phyloP scores from a whole-genome alignment of 2,888 invertebrate species.

The Drosophila anceps region DNA sequence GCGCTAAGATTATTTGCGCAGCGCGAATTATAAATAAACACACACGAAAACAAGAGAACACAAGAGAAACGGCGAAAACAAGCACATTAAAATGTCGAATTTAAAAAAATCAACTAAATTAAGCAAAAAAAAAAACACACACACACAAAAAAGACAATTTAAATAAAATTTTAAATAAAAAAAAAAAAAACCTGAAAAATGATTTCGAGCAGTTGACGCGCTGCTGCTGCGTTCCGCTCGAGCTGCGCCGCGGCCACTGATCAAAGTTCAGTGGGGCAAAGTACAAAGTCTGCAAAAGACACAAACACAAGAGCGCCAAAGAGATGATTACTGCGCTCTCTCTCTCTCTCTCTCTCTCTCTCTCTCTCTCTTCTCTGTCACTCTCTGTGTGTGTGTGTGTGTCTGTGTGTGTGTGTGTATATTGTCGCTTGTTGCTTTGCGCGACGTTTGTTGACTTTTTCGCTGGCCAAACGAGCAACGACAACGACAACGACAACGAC shows the following conservation, averaged over 20 bases:
- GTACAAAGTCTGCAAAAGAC: slow-evolving; percentile 80
- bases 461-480: slow-evolving; percentile 12
- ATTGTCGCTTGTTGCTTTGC: slow-evolving; percentile 19
- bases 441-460: slow-evolving; percentile 51
- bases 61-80: slow-evolving; percentile 15
- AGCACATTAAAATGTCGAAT: slow-evolving; percentile 45
- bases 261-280: slow-evolving; percentile 82
- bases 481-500: neutral
- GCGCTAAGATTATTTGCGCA: slow-evolving; percentile 49
- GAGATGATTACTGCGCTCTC: slow-evolving; percentile 5
- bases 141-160: slow-evolving; percentile 5
- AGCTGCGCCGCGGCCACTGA: slow-evolving; percentile 47
- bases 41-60: slow-evolving; percentile 7
- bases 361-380: neutral
- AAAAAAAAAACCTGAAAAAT: slow-evolving; percentile 27
- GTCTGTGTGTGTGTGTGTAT: neutral
- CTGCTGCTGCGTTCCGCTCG: slow-evolving; percentile 45
- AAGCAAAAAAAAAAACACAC: slow-evolving; percentile 21
- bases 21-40: slow-evolving; percentile 63
- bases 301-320: slow-evolving; percentile 30
- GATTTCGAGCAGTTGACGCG: slow-evolving; percentile 54
- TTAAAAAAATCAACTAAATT: slow-evolving; percentile 47
- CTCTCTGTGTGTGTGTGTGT: too few species aligned
- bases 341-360: neutral
- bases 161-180: slow-evolving; percentile 18